These are phyloP conservation scores for Cebus imitator DNA, from an alignment of 2,113 vertebrate genomes.

Conservation along the genomic window DNA sequence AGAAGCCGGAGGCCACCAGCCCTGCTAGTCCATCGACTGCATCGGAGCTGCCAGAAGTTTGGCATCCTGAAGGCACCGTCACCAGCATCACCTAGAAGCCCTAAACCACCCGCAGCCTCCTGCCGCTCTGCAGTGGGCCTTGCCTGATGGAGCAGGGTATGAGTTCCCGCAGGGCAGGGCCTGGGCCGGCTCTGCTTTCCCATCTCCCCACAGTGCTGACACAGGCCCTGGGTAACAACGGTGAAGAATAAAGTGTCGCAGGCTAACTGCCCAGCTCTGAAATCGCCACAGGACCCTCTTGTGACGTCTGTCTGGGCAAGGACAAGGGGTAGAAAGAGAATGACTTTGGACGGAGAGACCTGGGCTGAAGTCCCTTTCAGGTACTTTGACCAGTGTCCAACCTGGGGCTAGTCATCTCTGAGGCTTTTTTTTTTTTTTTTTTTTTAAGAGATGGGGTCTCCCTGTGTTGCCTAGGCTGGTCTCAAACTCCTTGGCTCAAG, in stretches of 20 bases:
- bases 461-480: too few relatives aligned
- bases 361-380: neutral
- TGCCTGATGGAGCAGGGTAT: accelerated
- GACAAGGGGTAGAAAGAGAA: neutral
- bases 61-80: neutral
- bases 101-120: accelerated
- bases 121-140: neutral
- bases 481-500: too few relatives aligned
- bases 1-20: neutral
- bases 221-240: accelerated
- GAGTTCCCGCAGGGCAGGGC: neutral
- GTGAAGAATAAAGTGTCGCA: accelerated
- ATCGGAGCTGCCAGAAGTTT: accelerated
- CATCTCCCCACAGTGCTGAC: neutral
- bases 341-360: accelerated
- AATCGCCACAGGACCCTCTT: neutral
- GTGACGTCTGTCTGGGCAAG: neutral
- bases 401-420: neutral
- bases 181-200: too few relatives aligned
- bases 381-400: neutral
- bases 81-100: accelerated
- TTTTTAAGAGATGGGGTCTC: too few relatives aligned
- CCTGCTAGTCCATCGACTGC: neutral
- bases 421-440: neutral
- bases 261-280: neutral